These are phyloP conservation scores for Lophochroa leadbeateri DNA, from an alignment of 2,113 vertebrate species.

Conservation along the genomic window DNA sequence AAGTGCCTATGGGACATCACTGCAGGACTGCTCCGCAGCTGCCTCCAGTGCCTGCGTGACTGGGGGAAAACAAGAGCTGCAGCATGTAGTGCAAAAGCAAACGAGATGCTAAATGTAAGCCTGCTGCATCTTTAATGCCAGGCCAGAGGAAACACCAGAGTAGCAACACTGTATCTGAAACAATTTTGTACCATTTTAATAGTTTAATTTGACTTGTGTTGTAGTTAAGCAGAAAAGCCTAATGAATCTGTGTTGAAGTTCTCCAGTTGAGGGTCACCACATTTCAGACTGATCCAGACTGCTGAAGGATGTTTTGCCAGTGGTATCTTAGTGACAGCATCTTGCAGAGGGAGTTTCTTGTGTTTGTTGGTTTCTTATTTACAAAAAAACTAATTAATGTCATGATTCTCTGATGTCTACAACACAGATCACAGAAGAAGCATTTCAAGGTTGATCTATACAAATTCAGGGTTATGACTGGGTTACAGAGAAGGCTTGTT, in stretches of 20 bases:
- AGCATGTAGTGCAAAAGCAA: neutral
- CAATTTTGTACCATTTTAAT: constrained; percentile 4
- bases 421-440: neutral
- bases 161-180: constrained; percentile 10
- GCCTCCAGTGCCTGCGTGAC: neutral
- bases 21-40: accelerated
- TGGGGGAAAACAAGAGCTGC: neutral
- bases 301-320: neutral
- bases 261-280: neutral
- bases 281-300: neutral
- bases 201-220: neutral
- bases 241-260: neutral
- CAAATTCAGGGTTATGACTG: neutral
- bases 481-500: neutral
- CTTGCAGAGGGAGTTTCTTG: neutral
- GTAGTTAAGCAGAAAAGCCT: neutral
- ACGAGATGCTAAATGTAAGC: neutral
- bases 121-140: too few relatives aligned
- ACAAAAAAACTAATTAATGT: constrained; percentile 56
- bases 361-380: constrained; percentile 49
- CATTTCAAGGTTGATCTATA: neutral
- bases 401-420: constrained; percentile 33
- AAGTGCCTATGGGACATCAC: too few relatives aligned
- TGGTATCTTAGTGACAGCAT: neutral
- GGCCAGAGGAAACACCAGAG: neutral